Evolutionary conservation across 2,113 vertebrate species (phyloP), one percentile per base, ranked within the genome.

Genomic region (Vireo altiloquus): DNA sequence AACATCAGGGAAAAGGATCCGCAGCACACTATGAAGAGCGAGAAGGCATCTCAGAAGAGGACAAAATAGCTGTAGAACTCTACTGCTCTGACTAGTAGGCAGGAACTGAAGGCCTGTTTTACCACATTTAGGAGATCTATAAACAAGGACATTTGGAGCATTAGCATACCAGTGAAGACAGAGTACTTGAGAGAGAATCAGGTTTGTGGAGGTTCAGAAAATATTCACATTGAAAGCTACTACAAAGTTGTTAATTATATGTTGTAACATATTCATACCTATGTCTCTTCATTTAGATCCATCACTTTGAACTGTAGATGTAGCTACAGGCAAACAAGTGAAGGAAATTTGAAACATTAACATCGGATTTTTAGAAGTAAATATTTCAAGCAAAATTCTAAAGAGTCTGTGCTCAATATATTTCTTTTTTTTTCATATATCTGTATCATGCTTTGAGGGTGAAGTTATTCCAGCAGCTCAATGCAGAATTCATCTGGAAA

Each of bases 231-330:
- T 68, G 33, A 75, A 82, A 75, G 24, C 66, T 49, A 13, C 4
- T 21, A 24, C 13, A 53, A 31, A 30, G 11, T 19, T 33, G 27
- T 5, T 40, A 31, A 49, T 50, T 82, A n/a, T 39, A 33, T 40
- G 42, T 47, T 3, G 0, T 23, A 40, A 46, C 1, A 0, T 37
- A 40, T 42, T 72, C 39, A 31, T 59, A 27, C 3, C 6, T 54
- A 2, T 5, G 22, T 53, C 35, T 76, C 31, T 74, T 56, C 31
- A 40, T 63, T 49, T 78, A n/a, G 13, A 71, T 28, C 31, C 35
- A 49, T 25, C 25, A 30, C 44, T 33, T 61, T 46, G 42, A 77
- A 40, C 19, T 63, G 13, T 11, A 46, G 18, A 7, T 24, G 8
- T 9, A 77, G n/a, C 47, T 74, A 44, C 59, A 44, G 33, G 28